These are phyloP conservation scores for Channa striata DNA, from an alignment of 2,797 vertebrate species.

Conservation along the genomic window DNA sequence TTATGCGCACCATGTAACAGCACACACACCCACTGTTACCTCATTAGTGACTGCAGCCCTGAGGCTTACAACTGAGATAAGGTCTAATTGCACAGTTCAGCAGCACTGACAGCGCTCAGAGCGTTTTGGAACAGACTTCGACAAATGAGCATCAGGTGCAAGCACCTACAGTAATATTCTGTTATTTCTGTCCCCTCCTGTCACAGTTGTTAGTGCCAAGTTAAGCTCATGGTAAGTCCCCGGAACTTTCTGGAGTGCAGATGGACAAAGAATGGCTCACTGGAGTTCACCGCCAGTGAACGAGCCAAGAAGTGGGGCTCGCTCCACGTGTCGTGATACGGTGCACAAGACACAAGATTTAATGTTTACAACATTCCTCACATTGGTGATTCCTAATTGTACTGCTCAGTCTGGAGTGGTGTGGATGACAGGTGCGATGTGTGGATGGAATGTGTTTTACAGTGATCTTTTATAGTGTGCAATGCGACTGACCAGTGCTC, in stretches of 20 bases:
- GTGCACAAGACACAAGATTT: neutral
- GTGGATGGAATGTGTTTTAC: too few relatives aligned
- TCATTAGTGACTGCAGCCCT: conserved; percentile 74
- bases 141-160: conserved; percentile 73
- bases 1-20: conserved; percentile 30
- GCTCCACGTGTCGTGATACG: neutral
- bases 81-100: conserved; percentile 75
- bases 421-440: too few relatives aligned
- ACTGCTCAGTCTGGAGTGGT: too few relatives aligned
- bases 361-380: neutral
- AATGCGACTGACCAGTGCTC: too few relatives aligned
- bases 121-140: conserved; percentile 56
- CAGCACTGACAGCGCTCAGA: conserved; percentile 69
- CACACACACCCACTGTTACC: conserved; percentile 45
- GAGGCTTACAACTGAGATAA: conserved; percentile 64
- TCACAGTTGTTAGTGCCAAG: conserved; percentile 13
- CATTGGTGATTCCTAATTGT: too few relatives aligned
- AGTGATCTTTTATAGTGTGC: too few relatives aligned
- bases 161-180: conserved; percentile 41
- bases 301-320: neutral
- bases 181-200: conserved; percentile 41
- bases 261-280: neutral
- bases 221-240: conserved; percentile 11
- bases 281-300: neutral
- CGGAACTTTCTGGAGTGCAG: conserved; percentile 18